Evolutionary conservation across 2,113 vertebrate species (phyloP).

Genomic region (Lycocorax pyrrhopterus): DNA sequence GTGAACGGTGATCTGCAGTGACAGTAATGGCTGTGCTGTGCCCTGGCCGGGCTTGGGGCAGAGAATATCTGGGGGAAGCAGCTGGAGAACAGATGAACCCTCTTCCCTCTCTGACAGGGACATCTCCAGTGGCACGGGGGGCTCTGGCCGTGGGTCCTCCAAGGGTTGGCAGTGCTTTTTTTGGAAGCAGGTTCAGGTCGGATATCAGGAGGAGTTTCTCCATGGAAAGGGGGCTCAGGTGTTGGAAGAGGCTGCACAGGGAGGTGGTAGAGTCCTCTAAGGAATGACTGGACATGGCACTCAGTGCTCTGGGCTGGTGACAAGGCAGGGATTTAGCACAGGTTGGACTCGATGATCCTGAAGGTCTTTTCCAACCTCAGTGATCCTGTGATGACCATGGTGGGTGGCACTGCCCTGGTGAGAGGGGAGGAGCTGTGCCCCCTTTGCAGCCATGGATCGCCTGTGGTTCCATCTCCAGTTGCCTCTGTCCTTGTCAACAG

Average conservation of each 20-base stretch:
- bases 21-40: rapidly evolving
- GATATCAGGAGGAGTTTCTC: not conserved
- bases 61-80: rapidly evolving
- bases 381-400: rapidly evolving
- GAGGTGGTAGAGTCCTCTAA: not conserved
- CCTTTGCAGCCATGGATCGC: rapidly evolving
- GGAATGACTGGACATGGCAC: rapidly evolving
- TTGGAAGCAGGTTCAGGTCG: rapidly evolving
- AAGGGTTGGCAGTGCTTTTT: rapidly evolving
- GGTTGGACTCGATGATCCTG: not conserved
- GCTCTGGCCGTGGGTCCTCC: rapidly evolving
- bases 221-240: not conserved
- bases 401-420: rapidly evolving
- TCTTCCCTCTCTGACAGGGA: not conserved
- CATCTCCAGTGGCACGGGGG: rapidly evolving
- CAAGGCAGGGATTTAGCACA: not conserved
- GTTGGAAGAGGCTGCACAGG: not conserved
- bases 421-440: too few species aligned
- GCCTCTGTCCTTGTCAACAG: conserved; percentile 31
- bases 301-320: not conserved
- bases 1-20: rapidly evolving
- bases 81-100: not conserved
- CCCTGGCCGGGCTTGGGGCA: not conserved
- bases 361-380: not conserved
- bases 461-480: not conserved